Evolutionary conservation across 2,888 invertebrate species (phyloP).

Genomic region (Meliscaeva auricollis): DNA sequence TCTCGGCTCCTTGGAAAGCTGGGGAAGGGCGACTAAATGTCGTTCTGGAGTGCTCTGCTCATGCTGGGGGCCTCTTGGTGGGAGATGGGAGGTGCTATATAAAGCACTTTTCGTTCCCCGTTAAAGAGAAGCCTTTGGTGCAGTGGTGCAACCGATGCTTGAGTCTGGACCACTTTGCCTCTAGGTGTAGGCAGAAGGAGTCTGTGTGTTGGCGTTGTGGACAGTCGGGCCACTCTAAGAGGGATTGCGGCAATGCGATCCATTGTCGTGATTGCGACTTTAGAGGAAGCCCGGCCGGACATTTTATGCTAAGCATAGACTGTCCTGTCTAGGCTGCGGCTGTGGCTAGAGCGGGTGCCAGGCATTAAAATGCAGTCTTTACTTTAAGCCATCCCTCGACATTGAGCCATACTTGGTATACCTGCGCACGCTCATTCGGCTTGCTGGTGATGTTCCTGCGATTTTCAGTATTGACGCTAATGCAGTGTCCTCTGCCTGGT

Average conservation of each 20-base stretch:
- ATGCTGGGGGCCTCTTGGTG: not conserved
- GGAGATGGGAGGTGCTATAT: not conserved
- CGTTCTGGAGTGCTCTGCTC: not conserved
- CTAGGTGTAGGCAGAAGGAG: not conserved
- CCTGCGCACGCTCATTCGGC: not conserved
- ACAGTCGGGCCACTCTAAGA: not conserved
- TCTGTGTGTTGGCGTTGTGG: not conserved
- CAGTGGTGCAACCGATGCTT: not conserved
- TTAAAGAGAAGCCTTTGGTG: not conserved
- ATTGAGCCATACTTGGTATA: not conserved
- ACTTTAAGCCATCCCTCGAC: not conserved
- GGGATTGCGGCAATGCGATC: not conserved
- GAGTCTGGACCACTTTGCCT: not conserved
- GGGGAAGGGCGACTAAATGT: not conserved
- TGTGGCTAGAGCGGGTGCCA: not conserved
- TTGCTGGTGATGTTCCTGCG: not conserved
- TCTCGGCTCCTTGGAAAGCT: not conserved
- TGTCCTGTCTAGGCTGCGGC: not conserved
- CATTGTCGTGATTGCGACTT: not conserved
- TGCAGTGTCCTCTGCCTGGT: constrained; percentile 54
- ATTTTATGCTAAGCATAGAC: not conserved
- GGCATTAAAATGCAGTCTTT: not conserved
- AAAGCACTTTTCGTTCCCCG: not conserved
- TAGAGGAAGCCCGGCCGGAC: not conserved
- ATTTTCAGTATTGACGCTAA: not conserved